phyloP scores from a whole-genome alignment of 2,888 invertebrate species.

The Lasioglossum malachurum region DNA sequence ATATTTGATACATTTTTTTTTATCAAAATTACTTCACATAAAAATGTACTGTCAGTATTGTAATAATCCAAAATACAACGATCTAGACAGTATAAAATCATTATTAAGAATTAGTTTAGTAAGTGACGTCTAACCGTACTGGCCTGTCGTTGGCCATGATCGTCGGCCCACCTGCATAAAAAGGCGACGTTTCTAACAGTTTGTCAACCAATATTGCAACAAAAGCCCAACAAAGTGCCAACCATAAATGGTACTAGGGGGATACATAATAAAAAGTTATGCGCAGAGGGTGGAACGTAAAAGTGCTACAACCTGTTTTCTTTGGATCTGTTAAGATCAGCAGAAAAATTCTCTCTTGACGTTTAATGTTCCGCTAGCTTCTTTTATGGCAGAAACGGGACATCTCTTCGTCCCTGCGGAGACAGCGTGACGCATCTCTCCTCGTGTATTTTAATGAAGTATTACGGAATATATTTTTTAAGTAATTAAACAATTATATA shows the following conservation, averaged over 20 bases:
- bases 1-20: too few relatives aligned
- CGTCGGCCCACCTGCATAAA: too few relatives aligned
- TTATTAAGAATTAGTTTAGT: too few relatives aligned
- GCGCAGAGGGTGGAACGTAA: background rate
- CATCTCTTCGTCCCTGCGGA: background rate
- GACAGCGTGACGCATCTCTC: background rate
- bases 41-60: background rate
- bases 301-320: background rate
- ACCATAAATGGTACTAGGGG: too few relatives aligned
- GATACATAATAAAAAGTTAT: background rate
- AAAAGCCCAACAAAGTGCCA: too few relatives aligned
- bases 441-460: background rate
- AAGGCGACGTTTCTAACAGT: too few relatives aligned
- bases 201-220: too few relatives aligned
- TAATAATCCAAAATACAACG: background rate
- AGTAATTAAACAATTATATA: background rate
- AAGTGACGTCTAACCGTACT: too few relatives aligned
- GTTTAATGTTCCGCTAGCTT: background rate
- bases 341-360: background rate
- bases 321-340: constrained; percentile 2
- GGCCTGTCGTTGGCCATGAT: too few relatives aligned
- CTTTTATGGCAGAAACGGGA: background rate
- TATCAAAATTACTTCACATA: too few relatives aligned
- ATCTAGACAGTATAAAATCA: background rate
- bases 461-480: background rate